Conservation (phyloP, 2,888 invertebrate genomes). For the Emmelina monodactyla region DNA sequence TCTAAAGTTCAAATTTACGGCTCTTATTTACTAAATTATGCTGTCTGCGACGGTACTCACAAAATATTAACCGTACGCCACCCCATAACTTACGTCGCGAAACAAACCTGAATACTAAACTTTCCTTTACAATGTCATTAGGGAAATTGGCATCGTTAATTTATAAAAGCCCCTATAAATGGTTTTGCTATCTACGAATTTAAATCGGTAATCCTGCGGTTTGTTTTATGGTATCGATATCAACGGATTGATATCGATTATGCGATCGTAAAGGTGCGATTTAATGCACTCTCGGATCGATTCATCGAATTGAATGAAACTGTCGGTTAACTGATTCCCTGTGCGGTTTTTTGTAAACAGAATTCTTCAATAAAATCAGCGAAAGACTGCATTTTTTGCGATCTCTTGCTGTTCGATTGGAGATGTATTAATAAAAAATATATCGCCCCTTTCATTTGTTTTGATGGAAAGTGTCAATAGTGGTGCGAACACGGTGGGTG, state of each 20-base stretch:
- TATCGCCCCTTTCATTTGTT: conserved; percentile 36
- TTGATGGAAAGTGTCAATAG: conserved; percentile 62
- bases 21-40: no score
- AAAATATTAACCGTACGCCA: not conserved
- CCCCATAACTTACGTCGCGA: conserved; percentile 16
- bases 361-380: conserved; percentile 8
- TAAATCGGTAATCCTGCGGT: conserved; percentile 57
- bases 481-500: conserved; percentile 45
- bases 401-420: not conserved
- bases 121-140: conserved; percentile 63
- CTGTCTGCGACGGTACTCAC: no score
- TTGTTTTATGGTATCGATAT: conserved; percentile 55
- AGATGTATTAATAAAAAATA: not conserved
- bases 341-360: conserved; percentile 15
- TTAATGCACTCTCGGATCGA: conserved; percentile 32
- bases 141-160: conserved; percentile 61
- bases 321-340: conserved; percentile 19
- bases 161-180: conserved; percentile 52
- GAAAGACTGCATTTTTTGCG: no score
- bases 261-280: conserved; percentile 30
- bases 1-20: no score
- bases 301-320: conserved; percentile 28
- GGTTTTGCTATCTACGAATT: conserved; percentile 52
- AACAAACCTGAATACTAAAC: conserved; percentile 44
- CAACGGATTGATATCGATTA: conserved; percentile 44